Evolutionary conservation across 2,888 invertebrate genomes (phyloP), one percentile per base, ranked within the genome.

Genomic region (Ashinkailepas kermadecensis): DNA sequence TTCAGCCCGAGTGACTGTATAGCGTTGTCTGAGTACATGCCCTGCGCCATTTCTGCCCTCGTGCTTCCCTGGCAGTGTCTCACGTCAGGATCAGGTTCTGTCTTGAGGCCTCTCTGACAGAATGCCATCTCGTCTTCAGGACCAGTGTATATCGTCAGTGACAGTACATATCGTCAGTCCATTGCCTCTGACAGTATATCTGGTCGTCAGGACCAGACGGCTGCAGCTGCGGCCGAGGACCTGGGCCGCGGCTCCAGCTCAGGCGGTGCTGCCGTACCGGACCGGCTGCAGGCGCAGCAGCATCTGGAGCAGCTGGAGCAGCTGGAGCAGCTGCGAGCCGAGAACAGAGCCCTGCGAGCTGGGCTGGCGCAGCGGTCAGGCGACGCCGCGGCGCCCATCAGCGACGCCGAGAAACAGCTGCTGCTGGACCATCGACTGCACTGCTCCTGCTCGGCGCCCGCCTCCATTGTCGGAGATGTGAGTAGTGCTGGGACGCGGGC

Each of bases 211-310:
- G 74, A 74, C 0, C 74, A 74, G 74, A 56, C 23, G 54, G 39
- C 56, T 21, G 74, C 74, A 58, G 58, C 39, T 7, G 18, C 74
- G 54, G 74, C 21, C 54, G 74, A 18, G 13, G 70, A 39, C 15
- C 15, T 39, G 9, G 25, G 12, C 39, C 23, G 67, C 54, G 21
- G 21, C 56, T 21, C 13, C 70, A 21, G 39, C 23, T 54, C 39
- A 21, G n/a, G 21, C 25, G 39, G 39, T 91, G 12, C 92, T 92
- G 6, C 90, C 91, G 64, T 91, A 91, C 81, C 92, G 92, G 86
- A 88, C 92, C 85, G 92, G 92, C 86, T 90, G 90, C 80, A 91
- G 85, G 88, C 93, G 84, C 90, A 91, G 82, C 88, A 89, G 81
- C 91, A 92, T 86, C 88, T 93, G 85, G 91, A 91, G 18, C 56